Conservation (phyloP, 2,888 invertebrate species). For the Lycia hirtaria region DNA sequence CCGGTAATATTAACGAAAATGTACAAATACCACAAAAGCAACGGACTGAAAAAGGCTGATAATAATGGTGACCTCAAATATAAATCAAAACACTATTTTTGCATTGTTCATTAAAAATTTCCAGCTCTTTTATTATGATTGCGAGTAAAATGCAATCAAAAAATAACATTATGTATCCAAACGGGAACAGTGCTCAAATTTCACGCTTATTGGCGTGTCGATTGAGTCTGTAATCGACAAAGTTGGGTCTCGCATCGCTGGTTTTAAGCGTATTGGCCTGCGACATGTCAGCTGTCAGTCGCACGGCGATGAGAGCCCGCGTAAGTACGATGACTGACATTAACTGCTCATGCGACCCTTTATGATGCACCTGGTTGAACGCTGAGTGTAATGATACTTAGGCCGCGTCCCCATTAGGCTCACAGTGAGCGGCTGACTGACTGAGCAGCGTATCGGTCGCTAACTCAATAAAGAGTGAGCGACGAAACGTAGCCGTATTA, state of each 20-base stretch:
- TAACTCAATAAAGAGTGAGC: too few relatives aligned
- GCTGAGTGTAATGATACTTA: conserved; percentile 20
- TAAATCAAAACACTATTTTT: too few relatives aligned
- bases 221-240: conserved; percentile 69
- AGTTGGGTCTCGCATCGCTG: conserved; percentile 67
- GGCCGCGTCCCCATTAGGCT: too few relatives aligned
- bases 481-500: too few relatives aligned
- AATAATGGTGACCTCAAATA: too few relatives aligned
- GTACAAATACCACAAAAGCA: too few relatives aligned
- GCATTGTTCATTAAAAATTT: neutral
- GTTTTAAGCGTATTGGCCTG: conserved; percentile 71
- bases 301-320: conserved; percentile 49
- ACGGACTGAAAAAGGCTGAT: too few relatives aligned
- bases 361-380: conserved; percentile 24
- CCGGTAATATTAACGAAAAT: too few relatives aligned
- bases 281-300: conserved; percentile 59
- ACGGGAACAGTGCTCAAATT: conserved; percentile 53
- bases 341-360: conserved; percentile 50
- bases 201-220: conserved; percentile 69
- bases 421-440: too few relatives aligned
- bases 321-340: conserved; percentile 52
- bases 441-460: too few relatives aligned
- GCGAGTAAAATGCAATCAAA: too few relatives aligned
- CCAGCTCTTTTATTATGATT: too few relatives aligned
- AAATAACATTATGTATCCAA: conserved; percentile 1